These are phyloP conservation scores for Zelleria hepariella DNA, from an alignment of 2,888 invertebrate species.

Conservation along the genomic window DNA sequence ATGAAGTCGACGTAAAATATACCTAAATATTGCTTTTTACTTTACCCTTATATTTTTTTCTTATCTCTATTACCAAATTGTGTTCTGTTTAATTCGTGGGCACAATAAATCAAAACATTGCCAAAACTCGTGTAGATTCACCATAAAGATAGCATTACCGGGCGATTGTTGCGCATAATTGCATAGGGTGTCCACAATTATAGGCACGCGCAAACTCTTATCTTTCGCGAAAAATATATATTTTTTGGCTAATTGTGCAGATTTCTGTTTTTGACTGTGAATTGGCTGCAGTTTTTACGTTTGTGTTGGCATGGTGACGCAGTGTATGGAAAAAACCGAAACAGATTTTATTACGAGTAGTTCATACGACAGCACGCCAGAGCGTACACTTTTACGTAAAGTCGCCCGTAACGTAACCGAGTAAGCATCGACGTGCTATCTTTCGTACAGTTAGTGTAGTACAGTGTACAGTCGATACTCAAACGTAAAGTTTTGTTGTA, in stretches of 20 bases:
- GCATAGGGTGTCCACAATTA: background rate
- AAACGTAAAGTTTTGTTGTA: too few relatives aligned
- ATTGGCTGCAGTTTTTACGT: background rate
- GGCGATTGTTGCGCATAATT: background rate
- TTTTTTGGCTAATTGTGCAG: background rate
- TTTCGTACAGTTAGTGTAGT: background rate
- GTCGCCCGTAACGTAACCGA: too few relatives aligned
- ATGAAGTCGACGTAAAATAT: too few relatives aligned
- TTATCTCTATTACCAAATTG: background rate
- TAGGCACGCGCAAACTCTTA: background rate
- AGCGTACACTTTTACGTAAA: too few relatives aligned
- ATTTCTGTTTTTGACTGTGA: background rate
- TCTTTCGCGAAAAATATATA: background rate
- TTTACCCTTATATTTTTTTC: too few relatives aligned
- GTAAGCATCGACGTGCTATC: too few relatives aligned
- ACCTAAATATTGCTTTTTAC: too few relatives aligned
- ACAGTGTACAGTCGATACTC: background rate
- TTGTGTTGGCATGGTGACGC: background rate
- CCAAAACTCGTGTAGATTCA: background rate
- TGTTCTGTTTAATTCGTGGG: background rate
- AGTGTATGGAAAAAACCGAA: too few relatives aligned
- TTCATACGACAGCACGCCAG: too few relatives aligned
- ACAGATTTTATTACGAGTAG: too few relatives aligned
- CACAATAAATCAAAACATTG: background rate
- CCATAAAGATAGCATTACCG: background rate